Conservation (phyloP, 2,888 invertebrate species). For the Philereme transversata region DNA sequence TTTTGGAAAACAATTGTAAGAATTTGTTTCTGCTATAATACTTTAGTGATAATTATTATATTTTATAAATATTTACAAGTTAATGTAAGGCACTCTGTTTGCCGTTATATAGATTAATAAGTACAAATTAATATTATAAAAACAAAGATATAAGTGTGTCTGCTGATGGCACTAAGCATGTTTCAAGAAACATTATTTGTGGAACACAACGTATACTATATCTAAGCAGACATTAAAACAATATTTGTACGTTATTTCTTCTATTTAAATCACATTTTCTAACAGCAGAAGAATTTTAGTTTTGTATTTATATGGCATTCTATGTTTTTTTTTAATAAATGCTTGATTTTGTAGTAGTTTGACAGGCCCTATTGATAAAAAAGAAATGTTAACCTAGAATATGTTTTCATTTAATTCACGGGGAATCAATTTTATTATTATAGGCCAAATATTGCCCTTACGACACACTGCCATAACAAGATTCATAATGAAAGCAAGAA, state of each 20-base stretch:
- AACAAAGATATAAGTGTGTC: conserved; percentile 72
- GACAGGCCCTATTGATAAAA: neutral
- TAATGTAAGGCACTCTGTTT: conserved; percentile 76
- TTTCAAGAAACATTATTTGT: conserved; percentile 66
- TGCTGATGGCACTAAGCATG: conserved; percentile 78
- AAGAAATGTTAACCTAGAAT: neutral
- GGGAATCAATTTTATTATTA: too few relatives aligned
- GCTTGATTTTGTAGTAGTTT: conserved; percentile 45
- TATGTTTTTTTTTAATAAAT: conserved; percentile 47
- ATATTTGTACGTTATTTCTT: conserved; percentile 75
- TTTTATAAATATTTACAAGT: conserved; percentile 73
- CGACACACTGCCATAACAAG: too few relatives aligned
- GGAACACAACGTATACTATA: conserved; percentile 72
- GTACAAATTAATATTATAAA: conserved; percentile 75
- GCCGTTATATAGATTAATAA: conserved; percentile 68
- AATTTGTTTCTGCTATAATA: conserved; percentile 69
- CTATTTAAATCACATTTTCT: conserved; percentile 63
- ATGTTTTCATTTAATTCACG: too few relatives aligned
- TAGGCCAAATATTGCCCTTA: too few relatives aligned
- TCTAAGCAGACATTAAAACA: conserved; percentile 68
- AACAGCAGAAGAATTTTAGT: conserved; percentile 41
- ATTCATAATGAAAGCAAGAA: too few relatives aligned
- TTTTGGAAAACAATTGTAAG: conserved; percentile 79
- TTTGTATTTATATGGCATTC: conserved; percentile 54
- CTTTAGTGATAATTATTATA: conserved; percentile 58